phyloP scores from a whole-genome alignment of 2,113 vertebrate genomes.

The Siniperca knerii region DNA sequence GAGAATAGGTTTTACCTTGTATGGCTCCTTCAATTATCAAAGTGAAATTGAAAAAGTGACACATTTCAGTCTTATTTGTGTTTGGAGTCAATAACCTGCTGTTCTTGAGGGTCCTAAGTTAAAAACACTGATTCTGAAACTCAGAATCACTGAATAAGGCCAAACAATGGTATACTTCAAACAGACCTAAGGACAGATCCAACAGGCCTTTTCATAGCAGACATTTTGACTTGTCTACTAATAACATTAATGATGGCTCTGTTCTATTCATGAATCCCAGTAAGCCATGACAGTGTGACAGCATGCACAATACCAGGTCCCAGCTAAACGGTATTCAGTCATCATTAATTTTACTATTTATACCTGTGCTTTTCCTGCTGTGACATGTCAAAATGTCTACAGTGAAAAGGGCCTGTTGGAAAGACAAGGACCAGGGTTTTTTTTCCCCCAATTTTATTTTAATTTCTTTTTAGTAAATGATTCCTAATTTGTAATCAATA shows the following conservation, averaged over 20 bases:
- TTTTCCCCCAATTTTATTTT: not conserved
- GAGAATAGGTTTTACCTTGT: not conserved
- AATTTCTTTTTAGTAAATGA: not conserved
- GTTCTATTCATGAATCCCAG: not conserved
- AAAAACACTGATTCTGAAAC: not conserved
- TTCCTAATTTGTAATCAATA: not conserved
- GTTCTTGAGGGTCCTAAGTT: too few species aligned
- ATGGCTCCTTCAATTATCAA: slow-evolving; percentile 3
- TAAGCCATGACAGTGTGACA: not conserved
- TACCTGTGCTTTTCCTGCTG: not conserved
- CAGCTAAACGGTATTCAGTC: slow-evolving; percentile 6
- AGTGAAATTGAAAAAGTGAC: not conserved
- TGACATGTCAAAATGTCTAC: not conserved
- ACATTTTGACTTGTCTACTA: not conserved
- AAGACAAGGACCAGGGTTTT: not conserved
- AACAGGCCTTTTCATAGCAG: not conserved
- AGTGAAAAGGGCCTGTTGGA: not conserved
- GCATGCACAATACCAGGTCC: not conserved
- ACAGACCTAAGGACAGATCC: not conserved
- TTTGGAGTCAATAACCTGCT: not conserved
- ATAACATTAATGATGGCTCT: not conserved
- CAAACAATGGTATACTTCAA: not conserved
- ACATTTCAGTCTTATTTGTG: not conserved
- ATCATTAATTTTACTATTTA: not conserved
- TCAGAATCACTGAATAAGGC: not conserved